These are phyloP conservation scores for Xiphorhynchus elegans DNA, from an alignment of 2,113 vertebrate genomes.

Conservation along the genomic window DNA sequence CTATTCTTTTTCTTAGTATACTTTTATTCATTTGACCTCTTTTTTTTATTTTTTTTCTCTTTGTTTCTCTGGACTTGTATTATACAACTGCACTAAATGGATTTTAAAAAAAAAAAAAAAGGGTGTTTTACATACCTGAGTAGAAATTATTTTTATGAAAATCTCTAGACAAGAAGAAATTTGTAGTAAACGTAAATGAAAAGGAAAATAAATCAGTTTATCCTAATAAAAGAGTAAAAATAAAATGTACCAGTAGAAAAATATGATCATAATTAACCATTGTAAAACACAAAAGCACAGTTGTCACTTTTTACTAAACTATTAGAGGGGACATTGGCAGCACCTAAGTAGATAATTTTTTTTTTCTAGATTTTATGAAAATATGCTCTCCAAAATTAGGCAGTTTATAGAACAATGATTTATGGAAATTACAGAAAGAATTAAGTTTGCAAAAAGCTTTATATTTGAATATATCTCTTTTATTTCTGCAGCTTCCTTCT, in stretches of 20 bases:
- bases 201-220: not conserved
- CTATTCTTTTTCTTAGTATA: not conserved
- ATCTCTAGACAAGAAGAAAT: not conserved
- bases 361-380: not conserved
- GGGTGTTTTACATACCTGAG: not conserved
- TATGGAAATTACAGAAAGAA: not conserved
- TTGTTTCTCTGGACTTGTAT: not conserved
- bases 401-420: not conserved
- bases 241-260: not conserved
- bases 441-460: not conserved
- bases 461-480: not conserved
- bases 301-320: not conserved
- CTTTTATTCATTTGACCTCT: not conserved
- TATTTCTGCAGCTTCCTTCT: not conserved
- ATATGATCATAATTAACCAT: not conserved
- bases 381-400: not conserved
- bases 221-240: not conserved
- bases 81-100: not conserved
- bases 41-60: not conserved
- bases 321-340: not conserved
- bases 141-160: not conserved
- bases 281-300: not conserved
- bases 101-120: not conserved
- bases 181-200: not conserved
- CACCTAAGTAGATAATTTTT: not conserved